These are phyloP conservation scores for Formica aserva DNA, from an alignment of 2,888 invertebrate genomes.

Conservation along the genomic window DNA sequence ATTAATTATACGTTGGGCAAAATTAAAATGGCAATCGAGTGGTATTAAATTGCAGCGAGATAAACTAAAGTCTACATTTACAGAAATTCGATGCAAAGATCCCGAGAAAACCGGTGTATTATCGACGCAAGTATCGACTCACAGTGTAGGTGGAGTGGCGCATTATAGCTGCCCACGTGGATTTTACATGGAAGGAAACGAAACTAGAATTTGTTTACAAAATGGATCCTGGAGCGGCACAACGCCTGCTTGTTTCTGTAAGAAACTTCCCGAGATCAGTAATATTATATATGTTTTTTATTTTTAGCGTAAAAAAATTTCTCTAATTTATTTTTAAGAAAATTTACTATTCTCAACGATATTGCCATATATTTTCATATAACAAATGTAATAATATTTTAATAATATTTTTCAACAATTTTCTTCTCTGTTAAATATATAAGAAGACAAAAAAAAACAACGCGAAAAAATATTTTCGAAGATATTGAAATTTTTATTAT, in stretches of 20 bases:
- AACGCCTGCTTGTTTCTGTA: conserved; percentile 93
- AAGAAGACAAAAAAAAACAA: not conserved
- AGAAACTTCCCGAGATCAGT: conserved; percentile 81
- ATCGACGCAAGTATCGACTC: conserved; percentile 88
- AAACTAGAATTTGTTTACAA: conserved; percentile 91
- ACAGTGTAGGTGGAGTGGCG: conserved; percentile 92
- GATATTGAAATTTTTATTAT: not conserved
- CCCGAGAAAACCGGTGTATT: conserved; percentile 88
- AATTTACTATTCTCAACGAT: not conserved
- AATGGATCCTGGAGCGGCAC: conserved; percentile 94
- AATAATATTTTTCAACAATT: conserved; percentile 2
- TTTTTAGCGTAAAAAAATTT: not conserved
- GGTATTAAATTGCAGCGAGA: not conserved
- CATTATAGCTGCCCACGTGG: conserved; percentile 95
- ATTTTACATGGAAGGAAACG: conserved; percentile 92
- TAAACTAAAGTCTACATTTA: not conserved
- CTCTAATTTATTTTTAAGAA: not conserved
- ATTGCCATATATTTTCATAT: not conserved
- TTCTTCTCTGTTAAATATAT: not conserved
- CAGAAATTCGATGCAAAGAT: conserved; percentile 93
- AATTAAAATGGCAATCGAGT: not conserved
- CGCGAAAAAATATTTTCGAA: not conserved
- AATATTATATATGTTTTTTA: conserved; percentile 10
- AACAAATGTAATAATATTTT: not conserved
- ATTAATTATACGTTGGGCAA: not conserved